Base-by-base conservation (phyloP, 2,888 invertebrate genomes). In the Acleris holmiana region DNA sequence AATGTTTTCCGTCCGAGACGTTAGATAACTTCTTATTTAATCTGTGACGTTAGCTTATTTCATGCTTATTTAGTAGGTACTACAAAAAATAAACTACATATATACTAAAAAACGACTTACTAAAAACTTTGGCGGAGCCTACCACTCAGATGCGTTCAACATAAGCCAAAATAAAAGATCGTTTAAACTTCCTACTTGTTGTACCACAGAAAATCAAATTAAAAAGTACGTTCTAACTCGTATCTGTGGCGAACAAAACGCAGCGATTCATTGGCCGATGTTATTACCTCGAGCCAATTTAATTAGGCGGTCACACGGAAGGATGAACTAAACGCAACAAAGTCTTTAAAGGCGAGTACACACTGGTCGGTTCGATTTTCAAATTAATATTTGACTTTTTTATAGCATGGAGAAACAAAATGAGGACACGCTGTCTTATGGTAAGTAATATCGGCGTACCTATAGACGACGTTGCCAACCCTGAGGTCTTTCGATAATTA, bases 231-330 rank as follows among this genome's bases (percentile, higher is more conserved):
- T n/a, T 53, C 7, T 40, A 40, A 53, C 35, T 35, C 53, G 51
- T 51, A 40, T 53, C 53, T 51, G 51, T 50, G 50, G 51, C 79
- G 76, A 83, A 83, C 79, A 75, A 75, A 77, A 75, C 76, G 73
- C 76, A 74, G 69, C 71, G 65, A 88, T 87, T 88, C 87, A 88
- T 88, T 79, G 76, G 74, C 72, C 71, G 85, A 86, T 87, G 83
- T 85, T 79, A 88, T 88, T 88, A 88, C 82, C 71, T 72, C 69
- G 68, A 71, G 77, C 82, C 78, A 82, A 83, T 88, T 89, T 89
- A 89, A 89, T 89, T 89, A 89, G 87, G 80, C 77, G 84, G 82
- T 86, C 88, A 89, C 89, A 89, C 89, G 89, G 83, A 89, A 86
- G 83, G 83, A 78, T 79, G 80, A 77, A 75, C 75, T 73, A 71